phyloP scores from a whole-genome alignment of 2,797 vertebrate genomes.

The Petrocephalus sullivani region DNA sequence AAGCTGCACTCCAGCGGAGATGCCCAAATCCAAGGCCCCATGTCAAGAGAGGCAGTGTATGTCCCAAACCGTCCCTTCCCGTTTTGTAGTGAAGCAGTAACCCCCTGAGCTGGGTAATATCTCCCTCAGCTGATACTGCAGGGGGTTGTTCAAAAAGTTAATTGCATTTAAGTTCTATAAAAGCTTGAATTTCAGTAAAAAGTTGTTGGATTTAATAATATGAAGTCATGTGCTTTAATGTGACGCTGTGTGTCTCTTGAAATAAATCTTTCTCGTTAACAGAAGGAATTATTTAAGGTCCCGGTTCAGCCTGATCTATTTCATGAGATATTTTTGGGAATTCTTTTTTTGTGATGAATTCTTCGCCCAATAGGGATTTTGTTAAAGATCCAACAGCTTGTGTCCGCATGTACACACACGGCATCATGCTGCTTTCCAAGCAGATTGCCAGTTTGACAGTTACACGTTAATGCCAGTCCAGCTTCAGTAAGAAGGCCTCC shows the following conservation, averaged over 20 bases:
- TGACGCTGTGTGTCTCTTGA: neutral
- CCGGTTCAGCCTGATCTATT: neutral
- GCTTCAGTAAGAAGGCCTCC: neutral
- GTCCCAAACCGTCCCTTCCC: constrained; percentile 31
- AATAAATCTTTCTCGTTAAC: neutral
- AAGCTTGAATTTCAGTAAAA: neutral
- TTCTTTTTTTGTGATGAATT: neutral
- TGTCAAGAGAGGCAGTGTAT: constrained; percentile 79
- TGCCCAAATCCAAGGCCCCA: constrained; percentile 69
- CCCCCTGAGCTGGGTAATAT: neutral
- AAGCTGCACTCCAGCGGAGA: constrained; percentile 70
- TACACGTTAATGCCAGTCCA: neutral
- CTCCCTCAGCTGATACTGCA: neutral
- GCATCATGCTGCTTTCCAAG: neutral
- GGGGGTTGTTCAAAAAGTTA: neutral
- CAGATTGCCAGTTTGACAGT: neutral
- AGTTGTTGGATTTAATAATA: neutral
- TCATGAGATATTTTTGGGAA: neutral
- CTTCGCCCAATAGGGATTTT: neutral
- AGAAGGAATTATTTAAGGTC: neutral
- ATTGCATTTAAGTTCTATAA: neutral
- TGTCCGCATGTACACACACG: neutral
- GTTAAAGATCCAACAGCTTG: neutral
- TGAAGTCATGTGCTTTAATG: neutral
- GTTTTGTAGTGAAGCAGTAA: neutral